phyloP scores from a whole-genome alignment of 2,113 vertebrate species.

The Laticauda laticaudata region DNA sequence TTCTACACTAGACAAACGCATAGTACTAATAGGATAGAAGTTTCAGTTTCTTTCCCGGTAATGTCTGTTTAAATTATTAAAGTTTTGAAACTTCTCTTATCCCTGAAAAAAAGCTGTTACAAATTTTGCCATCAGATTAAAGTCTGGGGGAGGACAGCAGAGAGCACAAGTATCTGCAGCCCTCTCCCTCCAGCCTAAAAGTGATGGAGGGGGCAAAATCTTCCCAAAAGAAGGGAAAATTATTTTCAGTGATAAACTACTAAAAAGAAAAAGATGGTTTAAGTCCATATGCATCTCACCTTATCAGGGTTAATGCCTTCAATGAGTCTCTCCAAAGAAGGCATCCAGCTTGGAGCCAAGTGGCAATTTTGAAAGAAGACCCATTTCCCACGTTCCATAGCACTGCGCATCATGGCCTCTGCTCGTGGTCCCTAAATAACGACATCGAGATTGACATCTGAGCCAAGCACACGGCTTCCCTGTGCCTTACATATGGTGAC shows the following conservation, averaged over 20 bases:
- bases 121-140: not conserved
- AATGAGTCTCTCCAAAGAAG: conserved; percentile 83
- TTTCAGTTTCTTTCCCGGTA: not conserved
- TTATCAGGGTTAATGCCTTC: conserved; percentile 82
- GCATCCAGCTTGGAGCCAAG: conserved; percentile 94
- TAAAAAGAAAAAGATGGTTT: not conserved
- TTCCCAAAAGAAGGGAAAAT: not conserved
- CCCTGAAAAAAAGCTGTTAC: not conserved
- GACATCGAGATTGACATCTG: not conserved
- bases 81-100: not conserved
- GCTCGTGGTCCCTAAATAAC: conserved; percentile 80
- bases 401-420: conserved; percentile 81
- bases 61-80: not conserved
- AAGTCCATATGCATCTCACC: conserved; percentile 58
- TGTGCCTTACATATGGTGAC: not conserved
- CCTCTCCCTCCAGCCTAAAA: not conserved
- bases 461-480: not conserved
- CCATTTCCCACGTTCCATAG: conserved; percentile 89
- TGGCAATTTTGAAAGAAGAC: conserved; percentile 97
- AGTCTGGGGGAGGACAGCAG: not conserved
- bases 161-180: not conserved
- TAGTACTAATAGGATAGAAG: not conserved
- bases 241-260: not conserved
- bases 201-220: not conserved
- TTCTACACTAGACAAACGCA: not conserved